Percentiles rank a stretch among this genome's conserved stretches.
phyloP scores from a whole-genome alignment of 2,888 invertebrate genomes.

The Polyploca ridens region DNA sequence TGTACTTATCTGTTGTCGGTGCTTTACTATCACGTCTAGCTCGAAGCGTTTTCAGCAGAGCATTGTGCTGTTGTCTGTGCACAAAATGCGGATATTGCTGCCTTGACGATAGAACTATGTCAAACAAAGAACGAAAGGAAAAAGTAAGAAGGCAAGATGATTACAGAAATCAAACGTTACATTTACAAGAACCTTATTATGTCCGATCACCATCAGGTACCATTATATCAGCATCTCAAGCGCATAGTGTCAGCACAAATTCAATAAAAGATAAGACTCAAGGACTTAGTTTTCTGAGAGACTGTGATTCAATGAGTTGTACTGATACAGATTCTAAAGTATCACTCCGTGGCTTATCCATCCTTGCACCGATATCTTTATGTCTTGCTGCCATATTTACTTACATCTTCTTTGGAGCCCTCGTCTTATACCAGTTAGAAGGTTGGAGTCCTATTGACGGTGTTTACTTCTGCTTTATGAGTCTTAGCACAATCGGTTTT shows the following conservation, averaged over 20 bases:
- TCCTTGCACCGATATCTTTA: constrained; percentile 94
- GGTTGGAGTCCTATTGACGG: constrained; percentile 97
- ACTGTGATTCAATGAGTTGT: constrained; percentile 84
- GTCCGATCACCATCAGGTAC: constrained; percentile 84
- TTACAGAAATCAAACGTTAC: constrained; percentile 84
- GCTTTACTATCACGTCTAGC: constrained; percentile 93
- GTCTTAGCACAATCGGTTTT: constrained; percentile 96
- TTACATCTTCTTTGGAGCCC: constrained; percentile 96
- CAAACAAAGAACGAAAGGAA: constrained; percentile 91
- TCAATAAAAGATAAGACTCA: constrained; percentile 77
- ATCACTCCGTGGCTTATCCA: constrained; percentile 89
- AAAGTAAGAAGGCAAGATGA: constrained; percentile 90
- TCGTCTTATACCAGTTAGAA: constrained; percentile 94
- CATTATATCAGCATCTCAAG: constrained; percentile 81
- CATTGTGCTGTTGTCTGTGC: constrained; percentile 93
- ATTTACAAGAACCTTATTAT: constrained; percentile 89
- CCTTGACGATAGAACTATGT: constrained; percentile 93
- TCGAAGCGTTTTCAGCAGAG: constrained; percentile 91
- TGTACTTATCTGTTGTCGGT: constrained; percentile 94
- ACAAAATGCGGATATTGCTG: constrained; percentile 95
- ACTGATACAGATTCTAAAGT: constrained; percentile 88
- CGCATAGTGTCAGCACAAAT: constrained; percentile 71
- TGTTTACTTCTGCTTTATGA: constrained; percentile 98
- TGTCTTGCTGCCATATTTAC: constrained; percentile 95
- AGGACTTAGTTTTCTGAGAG: constrained; percentile 74